Percentiles rank a stretch among this genome's conserved stretches.
phyloP scores from a whole-genome alignment of 2,797 vertebrate genomes.

The Eulemur coronatus region DNA sequence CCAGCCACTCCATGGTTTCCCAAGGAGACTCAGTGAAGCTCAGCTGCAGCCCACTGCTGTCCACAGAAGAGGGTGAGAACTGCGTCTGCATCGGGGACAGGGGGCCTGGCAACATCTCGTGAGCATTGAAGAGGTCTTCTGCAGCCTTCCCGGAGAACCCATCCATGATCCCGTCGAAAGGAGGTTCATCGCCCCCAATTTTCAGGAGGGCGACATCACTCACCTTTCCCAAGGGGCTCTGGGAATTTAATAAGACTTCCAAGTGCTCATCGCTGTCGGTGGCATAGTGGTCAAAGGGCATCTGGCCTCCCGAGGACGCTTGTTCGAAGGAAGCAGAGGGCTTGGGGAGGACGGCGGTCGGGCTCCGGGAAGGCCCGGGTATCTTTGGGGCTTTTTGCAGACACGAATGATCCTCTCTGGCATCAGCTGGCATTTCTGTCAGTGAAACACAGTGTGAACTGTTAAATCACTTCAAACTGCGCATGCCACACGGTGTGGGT shows the following conservation, averaged over 20 bases:
- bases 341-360: conserved; percentile 86
- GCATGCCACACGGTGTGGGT: not conserved
- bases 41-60: conserved; percentile 90
- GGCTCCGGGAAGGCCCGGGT: conserved; percentile 90
- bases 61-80: conserved; percentile 86
- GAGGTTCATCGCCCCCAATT: conserved; percentile 88
- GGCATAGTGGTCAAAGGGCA: conserved; percentile 89
- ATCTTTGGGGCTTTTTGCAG: conserved; percentile 96
- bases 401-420: conserved; percentile 93
- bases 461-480: not conserved
- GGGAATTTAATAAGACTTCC: conserved; percentile 91
- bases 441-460: conserved; percentile 40
- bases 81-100: conserved; percentile 92
- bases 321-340: conserved; percentile 89
- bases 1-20: conserved; percentile 99
- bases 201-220: conserved; percentile 90
- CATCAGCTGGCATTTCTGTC: conserved; percentile 98
- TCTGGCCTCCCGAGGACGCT: conserved; percentile 83
- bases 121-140: conserved; percentile 90
- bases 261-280: conserved; percentile 89
- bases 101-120: conserved; percentile 93
- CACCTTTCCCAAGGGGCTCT: conserved; percentile 88
- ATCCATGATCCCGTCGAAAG: conserved; percentile 89
- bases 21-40: conserved; percentile 95
- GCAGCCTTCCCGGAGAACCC: conserved; percentile 87